phyloP scores from a whole-genome alignment of 2,888 invertebrate species.

The Steinernema scapterisci region DNA sequence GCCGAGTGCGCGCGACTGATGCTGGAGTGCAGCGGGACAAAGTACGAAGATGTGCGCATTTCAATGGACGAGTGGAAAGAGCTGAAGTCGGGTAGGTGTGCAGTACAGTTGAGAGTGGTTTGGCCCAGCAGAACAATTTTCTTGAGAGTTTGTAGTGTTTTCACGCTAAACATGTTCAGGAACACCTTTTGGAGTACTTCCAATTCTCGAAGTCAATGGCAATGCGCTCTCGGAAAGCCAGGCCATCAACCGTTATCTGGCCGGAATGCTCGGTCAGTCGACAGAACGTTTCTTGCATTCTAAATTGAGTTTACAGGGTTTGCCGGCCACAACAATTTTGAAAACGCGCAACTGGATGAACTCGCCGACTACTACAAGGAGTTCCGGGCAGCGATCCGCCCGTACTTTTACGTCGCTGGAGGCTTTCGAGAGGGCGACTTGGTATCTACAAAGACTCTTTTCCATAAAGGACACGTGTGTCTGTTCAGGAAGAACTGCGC shows the following conservation, averaged over 20 bases:
- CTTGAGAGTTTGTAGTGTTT: not conserved
- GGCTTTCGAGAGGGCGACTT: slow-evolving; percentile 37
- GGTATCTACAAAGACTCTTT: not conserved
- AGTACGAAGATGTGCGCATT: slow-evolving; percentile 40
- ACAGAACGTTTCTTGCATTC: too few relatives aligned
- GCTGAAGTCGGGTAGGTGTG: slow-evolving; percentile 15
- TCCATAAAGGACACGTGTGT: too few relatives aligned
- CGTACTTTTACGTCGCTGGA: slow-evolving; percentile 31
- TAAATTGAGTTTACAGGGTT: not conserved
- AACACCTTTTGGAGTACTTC: slow-evolving; percentile 39
- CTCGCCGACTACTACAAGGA: slow-evolving; percentile 32
- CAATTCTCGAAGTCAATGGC: slow-evolving; percentile 42
- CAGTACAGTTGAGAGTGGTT: too few relatives aligned
- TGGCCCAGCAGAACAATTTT: not conserved
- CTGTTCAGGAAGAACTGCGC: slow-evolving; percentile 32
- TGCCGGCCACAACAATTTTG: slow-evolving; percentile 12
- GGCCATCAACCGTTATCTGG: slow-evolving; percentile 42
- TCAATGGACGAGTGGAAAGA: slow-evolving; percentile 34
- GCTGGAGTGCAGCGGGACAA: slow-evolving; percentile 34
- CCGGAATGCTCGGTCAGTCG: slow-evolving; percentile 36
- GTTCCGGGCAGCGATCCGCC: slow-evolving; percentile 16
- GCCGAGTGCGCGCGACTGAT: slow-evolving; percentile 40
- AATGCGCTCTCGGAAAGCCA: slow-evolving; percentile 36
- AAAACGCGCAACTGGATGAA: slow-evolving; percentile 11
- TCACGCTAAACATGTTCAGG: slow-evolving; percentile 32